Percentiles rank a stretch among this genome's conserved stretches.
Conservation (phyloP, 2,797 vertebrate genomes). For the Gobionotothen gibberifrons region DNA sequence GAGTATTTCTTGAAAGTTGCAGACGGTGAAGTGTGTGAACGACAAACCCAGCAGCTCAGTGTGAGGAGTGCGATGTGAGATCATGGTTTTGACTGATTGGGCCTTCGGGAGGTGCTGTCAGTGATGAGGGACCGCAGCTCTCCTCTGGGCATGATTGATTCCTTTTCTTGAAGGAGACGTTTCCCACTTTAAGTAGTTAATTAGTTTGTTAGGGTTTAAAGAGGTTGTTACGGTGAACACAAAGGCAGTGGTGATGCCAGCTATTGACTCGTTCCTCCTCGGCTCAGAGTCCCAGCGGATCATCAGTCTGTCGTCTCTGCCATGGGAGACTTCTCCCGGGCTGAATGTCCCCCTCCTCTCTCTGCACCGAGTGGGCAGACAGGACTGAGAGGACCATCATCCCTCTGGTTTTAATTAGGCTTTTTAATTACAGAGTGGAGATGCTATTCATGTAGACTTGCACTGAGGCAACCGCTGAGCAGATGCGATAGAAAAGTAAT, state of each 20-base stretch:
- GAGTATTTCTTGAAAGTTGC: neutral
- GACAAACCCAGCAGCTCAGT: too few relatives aligned
- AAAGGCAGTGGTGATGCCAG: slow-evolving; percentile 8
- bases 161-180: neutral
- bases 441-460: slow-evolving; percentile 50
- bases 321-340: slow-evolving; percentile 27
- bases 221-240: slow-evolving; percentile 21
- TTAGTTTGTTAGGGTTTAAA: slow-evolving; percentile 42
- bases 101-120: neutral
- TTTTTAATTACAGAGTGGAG: slow-evolving; percentile 65
- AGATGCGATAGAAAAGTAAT: slow-evolving; percentile 33
- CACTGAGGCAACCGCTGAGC: slow-evolving; percentile 48
- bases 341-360: slow-evolving; percentile 9
- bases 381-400: slow-evolving; percentile 44
- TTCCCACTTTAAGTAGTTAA: slow-evolving; percentile 30
- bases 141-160: slow-evolving; percentile 4
- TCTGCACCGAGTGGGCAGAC: slow-evolving; percentile 45
- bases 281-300: slow-evolving; percentile 26
- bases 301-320: slow-evolving; percentile 35
- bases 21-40: neutral
- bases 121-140: neutral
- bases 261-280: slow-evolving; percentile 13
- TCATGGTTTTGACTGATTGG: slow-evolving; percentile 11
- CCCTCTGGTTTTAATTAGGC: slow-evolving; percentile 72
- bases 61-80: neutral